Conservation (phyloP, 2,113 vertebrate genomes). For the Cynoglossus semilaevis region DNA sequence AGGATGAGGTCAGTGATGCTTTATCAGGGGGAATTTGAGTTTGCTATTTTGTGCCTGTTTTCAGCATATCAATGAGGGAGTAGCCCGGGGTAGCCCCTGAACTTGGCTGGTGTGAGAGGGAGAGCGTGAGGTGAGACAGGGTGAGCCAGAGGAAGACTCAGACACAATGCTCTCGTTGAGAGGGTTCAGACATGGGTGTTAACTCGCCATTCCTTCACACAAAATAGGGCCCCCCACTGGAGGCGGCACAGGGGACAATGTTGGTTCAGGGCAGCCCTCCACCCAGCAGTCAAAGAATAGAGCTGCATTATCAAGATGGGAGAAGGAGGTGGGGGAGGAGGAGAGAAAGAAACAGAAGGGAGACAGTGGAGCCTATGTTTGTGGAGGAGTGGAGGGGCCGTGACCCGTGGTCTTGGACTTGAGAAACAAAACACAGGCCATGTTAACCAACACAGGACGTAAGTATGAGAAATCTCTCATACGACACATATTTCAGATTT, state of each 20-base stretch:
- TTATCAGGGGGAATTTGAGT: slow-evolving; percentile 39
- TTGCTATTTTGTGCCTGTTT: slow-evolving; percentile 45
- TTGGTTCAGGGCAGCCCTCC: slow-evolving; percentile 74
- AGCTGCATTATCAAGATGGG: slow-evolving; percentile 62
- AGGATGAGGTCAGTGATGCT: slow-evolving; percentile 14
- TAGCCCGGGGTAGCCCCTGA: slow-evolving; percentile 29
- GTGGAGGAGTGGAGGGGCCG: slow-evolving; percentile 33
- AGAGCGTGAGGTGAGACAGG: slow-evolving; percentile 50
- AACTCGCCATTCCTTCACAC: slow-evolving; percentile 77
- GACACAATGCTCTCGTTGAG: slow-evolving; percentile 81
- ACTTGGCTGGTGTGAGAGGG: slow-evolving; percentile 33
- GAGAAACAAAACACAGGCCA: slow-evolving; percentile 45
- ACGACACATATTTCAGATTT: too few species aligned
- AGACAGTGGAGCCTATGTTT: slow-evolving; percentile 52
- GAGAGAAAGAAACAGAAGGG: not conserved
- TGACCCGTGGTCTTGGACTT: slow-evolving; percentile 69
- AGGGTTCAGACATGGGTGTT: slow-evolving; percentile 77
- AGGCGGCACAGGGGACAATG: slow-evolving; percentile 74
- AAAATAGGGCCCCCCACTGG: slow-evolving; percentile 77
- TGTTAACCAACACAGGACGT: slow-evolving; percentile 5
- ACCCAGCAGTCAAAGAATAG: slow-evolving; percentile 69
- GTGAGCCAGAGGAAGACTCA: slow-evolving; percentile 71
- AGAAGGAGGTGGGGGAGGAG: slow-evolving; percentile 24
- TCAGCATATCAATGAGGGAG: slow-evolving; percentile 36
- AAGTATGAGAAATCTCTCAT: not conserved